Evolutionary conservation across 2,888 invertebrate genomes (phyloP), one percentile per base, ranked within the genome.

Genomic region (Microplitis manilae): DNA sequence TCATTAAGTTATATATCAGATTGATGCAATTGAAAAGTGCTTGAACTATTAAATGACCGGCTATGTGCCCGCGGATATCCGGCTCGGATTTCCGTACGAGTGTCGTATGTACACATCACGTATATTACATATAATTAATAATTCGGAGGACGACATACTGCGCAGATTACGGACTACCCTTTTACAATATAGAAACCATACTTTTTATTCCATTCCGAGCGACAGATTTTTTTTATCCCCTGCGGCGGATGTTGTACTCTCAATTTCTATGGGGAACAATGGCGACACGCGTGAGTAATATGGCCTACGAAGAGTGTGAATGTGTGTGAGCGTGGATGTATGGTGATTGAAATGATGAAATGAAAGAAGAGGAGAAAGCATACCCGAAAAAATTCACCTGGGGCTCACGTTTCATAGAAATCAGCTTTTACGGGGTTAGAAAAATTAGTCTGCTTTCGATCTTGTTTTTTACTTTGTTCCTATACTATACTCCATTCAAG

Each of bases 61-160:
- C 15, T 40, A 68, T 68, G 20, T 69, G 60, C 74, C 75, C 79
- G 75, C 80, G 82, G 81, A 82, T 81, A 81, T 81, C 82, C 83
- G 80, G 78, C 76, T 80, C 62, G 41, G 15, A 72, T 13, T 38
- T 40, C 38, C 71, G 61, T 62, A n/a, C 20, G 41, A 20, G 17
- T 74, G 79, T 81, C 79, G 80, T 83, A 81, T 79, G 81, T 81
- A 82, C 77, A 65, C 76, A 72, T 77, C 77, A 65, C 76, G 71
- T 77, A 60, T 77, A 77, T 76, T 74, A 68, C 78, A 77, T 79
- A 75, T 82, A 83, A 85, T 85, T 85, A 84, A 83, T 84, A 82
- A 85, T 84, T 83, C 82, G 76, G 78, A 50, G 50, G 50, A 80
- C 62, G 75, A 64, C 61, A 68, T 73, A 69, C 50, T 50, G 13